phyloP scores from a whole-genome alignment of 2,888 invertebrate species.

The Oligia strigilis region DNA sequence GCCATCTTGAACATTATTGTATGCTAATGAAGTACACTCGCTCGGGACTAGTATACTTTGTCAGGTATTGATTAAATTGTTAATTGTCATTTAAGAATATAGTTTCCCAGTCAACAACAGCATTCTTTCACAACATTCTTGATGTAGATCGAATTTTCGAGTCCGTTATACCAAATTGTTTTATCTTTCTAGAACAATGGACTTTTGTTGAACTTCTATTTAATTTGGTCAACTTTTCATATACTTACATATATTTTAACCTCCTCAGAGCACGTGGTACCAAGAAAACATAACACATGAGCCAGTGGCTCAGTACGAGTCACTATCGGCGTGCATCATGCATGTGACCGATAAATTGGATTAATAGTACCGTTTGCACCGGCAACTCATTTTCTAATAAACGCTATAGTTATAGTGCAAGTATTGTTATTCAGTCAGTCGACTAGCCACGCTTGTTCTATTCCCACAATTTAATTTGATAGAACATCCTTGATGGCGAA shows the following conservation, averaged over 20 bases:
- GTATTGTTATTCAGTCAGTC: conserved; percentile 38
- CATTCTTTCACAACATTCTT: not conserved
- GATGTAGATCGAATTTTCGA: not conserved
- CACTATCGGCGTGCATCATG: conserved; percentile 19
- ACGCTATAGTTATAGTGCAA: conserved; percentile 49
- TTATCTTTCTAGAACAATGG: not conserved
- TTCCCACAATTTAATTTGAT: conserved; percentile 16
- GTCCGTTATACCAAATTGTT: not conserved
- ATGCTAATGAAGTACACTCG: conserved; percentile 58
- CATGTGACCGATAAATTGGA: conserved; percentile 58
- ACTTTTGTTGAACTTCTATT: not conserved
- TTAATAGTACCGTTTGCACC: conserved; percentile 56
- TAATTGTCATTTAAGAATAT: conserved; percentile 7
- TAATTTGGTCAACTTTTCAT: not conserved
- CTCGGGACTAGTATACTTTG: not conserved
- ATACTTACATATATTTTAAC: not conserved
- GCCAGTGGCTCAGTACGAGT: conserved; percentile 15
- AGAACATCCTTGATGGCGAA: not conserved
- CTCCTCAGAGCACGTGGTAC: conserved; percentile 16
- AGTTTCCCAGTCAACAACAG: not conserved
- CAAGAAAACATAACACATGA: conserved; percentile 27
- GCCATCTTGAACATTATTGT: conserved; percentile 60
- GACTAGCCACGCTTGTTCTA: conserved; percentile 17
- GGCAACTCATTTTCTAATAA: conserved; percentile 63
- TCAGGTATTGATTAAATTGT: conserved; percentile 26